Evolutionary conservation across 1,140 invertebrate species (phyloP).

Genomic region (Chymomyza costata): DNA sequence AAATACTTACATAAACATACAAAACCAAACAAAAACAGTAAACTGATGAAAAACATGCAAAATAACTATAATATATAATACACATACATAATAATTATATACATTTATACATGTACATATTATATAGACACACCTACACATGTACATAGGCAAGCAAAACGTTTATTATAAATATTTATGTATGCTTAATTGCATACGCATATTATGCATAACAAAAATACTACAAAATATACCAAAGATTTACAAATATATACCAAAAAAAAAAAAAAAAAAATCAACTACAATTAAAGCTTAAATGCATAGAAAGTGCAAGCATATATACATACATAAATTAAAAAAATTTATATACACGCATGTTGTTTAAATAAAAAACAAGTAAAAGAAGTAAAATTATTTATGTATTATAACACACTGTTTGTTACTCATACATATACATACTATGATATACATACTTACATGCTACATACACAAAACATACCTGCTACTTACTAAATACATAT

Average conservation of each 20-base stretch:
- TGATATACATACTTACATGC: not conserved
- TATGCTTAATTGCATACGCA: not conserved
- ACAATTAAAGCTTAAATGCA: no score
- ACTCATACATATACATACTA: not conserved
- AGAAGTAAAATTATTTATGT: not conserved
- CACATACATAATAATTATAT: slow-evolving; percentile 4
- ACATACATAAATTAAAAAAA: not conserved
- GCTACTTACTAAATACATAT: not conserved
- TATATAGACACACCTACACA: not conserved
- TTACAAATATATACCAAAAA: slow-evolving; percentile 9
- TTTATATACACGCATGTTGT: not conserved
- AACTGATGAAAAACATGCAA: not conserved
- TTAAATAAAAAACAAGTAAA: not conserved
- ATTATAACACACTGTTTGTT: not conserved
- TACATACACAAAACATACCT: no score
- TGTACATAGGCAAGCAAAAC: not conserved
- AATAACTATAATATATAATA: not conserved
- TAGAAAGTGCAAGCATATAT: no score
- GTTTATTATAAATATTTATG: not conserved
- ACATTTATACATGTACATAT: slow-evolving; percentile 2
- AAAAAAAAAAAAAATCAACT: no score
- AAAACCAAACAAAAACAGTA: not conserved
- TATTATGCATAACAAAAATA: not conserved
- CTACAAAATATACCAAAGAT: not conserved
- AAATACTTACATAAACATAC: slow-evolving; percentile 1